phyloP scores from a whole-genome alignment of 2,113 vertebrate species.

The Coreoperca whiteheadi region DNA sequence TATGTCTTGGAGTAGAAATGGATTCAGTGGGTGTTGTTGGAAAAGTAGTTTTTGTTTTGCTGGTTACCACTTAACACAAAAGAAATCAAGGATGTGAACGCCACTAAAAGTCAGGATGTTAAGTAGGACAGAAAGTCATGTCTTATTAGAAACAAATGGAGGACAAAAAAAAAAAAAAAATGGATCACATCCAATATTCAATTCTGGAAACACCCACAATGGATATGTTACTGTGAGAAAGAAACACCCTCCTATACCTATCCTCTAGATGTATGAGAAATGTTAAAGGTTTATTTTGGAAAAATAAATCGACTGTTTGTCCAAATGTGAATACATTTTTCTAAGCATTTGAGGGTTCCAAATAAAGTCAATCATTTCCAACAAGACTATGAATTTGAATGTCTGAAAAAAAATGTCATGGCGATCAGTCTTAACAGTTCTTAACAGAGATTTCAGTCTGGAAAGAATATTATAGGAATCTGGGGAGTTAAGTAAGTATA shows the following conservation, averaged over 20 bases:
- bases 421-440: background rate
- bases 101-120: background rate
- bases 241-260: background rate
- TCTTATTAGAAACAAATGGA: conserved; percentile 6
- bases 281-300: background rate
- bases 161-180: background rate
- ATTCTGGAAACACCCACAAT: background rate
- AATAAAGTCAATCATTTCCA: background rate
- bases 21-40: conserved; percentile 43
- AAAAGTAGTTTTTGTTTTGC: conserved; percentile 37
- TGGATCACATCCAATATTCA: background rate
- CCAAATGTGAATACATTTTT: background rate
- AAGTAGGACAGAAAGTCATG: background rate
- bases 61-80: conserved; percentile 28
- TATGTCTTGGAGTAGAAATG: conserved; percentile 44
- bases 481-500: no score
- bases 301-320: background rate
- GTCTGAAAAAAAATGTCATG: background rate
- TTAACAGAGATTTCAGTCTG: background rate
- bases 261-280: background rate
- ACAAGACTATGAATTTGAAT: background rate
- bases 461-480: no score
- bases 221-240: background rate
- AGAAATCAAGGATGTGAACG: background rate
- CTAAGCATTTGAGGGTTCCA: background rate